Evolutionary conservation across 2,113 vertebrate genomes (phyloP).

Genomic region (Lamprotornis superbus): DNA sequence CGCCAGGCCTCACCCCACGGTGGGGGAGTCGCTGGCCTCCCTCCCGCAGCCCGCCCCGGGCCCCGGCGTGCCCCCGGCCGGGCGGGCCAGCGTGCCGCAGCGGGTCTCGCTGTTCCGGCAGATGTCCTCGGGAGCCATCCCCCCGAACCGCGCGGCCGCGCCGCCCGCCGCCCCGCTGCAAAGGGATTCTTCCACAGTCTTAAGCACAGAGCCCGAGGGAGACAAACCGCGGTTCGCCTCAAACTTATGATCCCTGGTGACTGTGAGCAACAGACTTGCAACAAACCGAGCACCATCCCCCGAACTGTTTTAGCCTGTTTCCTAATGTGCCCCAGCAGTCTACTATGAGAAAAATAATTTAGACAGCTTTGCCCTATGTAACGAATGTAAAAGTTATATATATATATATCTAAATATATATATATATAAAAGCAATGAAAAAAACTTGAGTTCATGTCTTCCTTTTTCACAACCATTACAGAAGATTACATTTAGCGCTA

Average conservation of each 20-base stretch:
- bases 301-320: slow-evolving; percentile 81
- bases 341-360: slow-evolving; percentile 85
- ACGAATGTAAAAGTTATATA: slow-evolving; percentile 86
- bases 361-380: slow-evolving; percentile 85
- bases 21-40: slow-evolving; percentile 90
- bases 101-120: slow-evolving; percentile 91
- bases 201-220: slow-evolving; percentile 91
- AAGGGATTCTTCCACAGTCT: slow-evolving; percentile 88
- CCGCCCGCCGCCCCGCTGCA: slow-evolving; percentile 65
- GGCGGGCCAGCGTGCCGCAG: slow-evolving; percentile 83
- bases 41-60: slow-evolving; percentile 78
- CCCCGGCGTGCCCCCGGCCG: slow-evolving; percentile 70
- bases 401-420: slow-evolving; percentile 6
- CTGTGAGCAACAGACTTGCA: slow-evolving; percentile 58
- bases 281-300: slow-evolving; percentile 74
- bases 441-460: slow-evolving; percentile 88
- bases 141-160: slow-evolving; percentile 77
- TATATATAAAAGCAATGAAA: slow-evolving; percentile 65
- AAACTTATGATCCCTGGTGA: slow-evolving; percentile 91
- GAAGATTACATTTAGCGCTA: slow-evolving; percentile 71
- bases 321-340: slow-evolving; percentile 86
- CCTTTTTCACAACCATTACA: slow-evolving; percentile 82
- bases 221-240: slow-evolving; percentile 96
- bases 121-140: slow-evolving; percentile 94
- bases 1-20: slow-evolving; percentile 84